These are phyloP conservation scores for Sycobia sp. DNA, from an alignment of 1,140 invertebrate species.

Conservation along the genomic window DNA sequence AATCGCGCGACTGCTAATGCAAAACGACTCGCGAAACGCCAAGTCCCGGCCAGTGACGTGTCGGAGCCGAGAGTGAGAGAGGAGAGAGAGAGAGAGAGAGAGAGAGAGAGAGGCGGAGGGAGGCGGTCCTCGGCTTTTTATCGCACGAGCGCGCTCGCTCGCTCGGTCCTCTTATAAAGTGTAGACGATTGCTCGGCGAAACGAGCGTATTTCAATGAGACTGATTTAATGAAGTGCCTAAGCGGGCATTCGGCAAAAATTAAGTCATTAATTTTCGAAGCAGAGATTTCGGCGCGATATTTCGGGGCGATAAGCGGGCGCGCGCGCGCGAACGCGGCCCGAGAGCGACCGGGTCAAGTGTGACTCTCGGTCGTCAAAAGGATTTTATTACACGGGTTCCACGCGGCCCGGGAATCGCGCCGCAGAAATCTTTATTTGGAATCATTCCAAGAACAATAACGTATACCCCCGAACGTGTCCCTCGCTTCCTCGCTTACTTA, in stretches of 20 bases:
- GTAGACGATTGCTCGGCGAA: not conserved
- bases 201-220: slow-evolving; percentile 11
- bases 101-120: not conserved
- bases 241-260: slow-evolving; percentile 31
- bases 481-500: slow-evolving; percentile 17
- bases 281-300: slow-evolving; percentile 22
- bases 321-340: not conserved
- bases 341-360: slow-evolving; percentile 25
- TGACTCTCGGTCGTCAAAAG: slow-evolving; percentile 35
- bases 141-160: not conserved
- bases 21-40: slow-evolving; percentile 37
- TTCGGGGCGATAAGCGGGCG: slow-evolving; percentile 6
- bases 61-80: not conserved
- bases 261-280: slow-evolving; percentile 32
- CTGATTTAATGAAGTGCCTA: slow-evolving; percentile 28
- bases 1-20: slow-evolving; percentile 58
- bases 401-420: slow-evolving; percentile 36
- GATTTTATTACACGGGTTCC: slow-evolving; percentile 61
- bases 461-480: slow-evolving; percentile 40
- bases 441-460: slow-evolving; percentile 65
- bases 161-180: not conserved
- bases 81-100: not conserved
- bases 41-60: no score
- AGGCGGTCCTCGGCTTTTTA: not conserved
- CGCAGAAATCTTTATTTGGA: slow-evolving; percentile 63